Evolutionary conservation across 2,797 vertebrate genomes (phyloP), one percentile per base, ranked within the genome.

Genomic region (Hippocampus kuda): DNA sequence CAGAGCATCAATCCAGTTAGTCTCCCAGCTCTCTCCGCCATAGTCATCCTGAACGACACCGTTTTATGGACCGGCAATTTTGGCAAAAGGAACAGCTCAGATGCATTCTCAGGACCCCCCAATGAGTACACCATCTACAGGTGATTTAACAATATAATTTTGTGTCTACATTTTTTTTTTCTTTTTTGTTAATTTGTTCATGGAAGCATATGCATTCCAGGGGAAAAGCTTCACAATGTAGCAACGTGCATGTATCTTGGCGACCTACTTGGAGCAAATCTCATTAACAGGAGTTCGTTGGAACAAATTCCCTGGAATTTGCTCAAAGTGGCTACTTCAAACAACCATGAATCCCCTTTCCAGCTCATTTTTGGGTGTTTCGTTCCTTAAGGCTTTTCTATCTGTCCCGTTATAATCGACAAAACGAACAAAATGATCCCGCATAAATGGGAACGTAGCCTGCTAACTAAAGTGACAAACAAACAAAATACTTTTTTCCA

Each of bases 31-130:
- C 75, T 97, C 81, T 98, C 96, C 0, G 94, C 94, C 38, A 94
- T 96, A 0, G 93, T 94, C 13, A 87, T 95, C 76, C 92, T 95
- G 81, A 97, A 96, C 0, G 94, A 98, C 84, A 96, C 95, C 0
- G 92, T 99, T 67, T 86, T 98, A 74, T 98, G 97, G 96, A 98
- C 94, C 0, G 95, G 96, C 4, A 98, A 97, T 87, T 97, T 97
- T 0, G 96, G 96, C 1, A 96, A 81, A 83, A 95, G 85, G 79
- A 99, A 98, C 0, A 69, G 79, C 69, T 96, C 91, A 0, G 93
- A 97, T 69, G 92, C 92, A 0, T 70, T 83, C 42, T 96, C 96
- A 0, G 87, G 88, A 10, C 68, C 88, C 0, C 96, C 96, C 49
- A 96, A 94, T 0, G 95, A 98, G 68, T 95, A 97, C 76, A 97